Percentiles rank a stretch among this genome's conserved stretches.
Evolutionary conservation across 2,888 invertebrate genomes (phyloP).

Genomic region (Mythimna loreyi): DNA sequence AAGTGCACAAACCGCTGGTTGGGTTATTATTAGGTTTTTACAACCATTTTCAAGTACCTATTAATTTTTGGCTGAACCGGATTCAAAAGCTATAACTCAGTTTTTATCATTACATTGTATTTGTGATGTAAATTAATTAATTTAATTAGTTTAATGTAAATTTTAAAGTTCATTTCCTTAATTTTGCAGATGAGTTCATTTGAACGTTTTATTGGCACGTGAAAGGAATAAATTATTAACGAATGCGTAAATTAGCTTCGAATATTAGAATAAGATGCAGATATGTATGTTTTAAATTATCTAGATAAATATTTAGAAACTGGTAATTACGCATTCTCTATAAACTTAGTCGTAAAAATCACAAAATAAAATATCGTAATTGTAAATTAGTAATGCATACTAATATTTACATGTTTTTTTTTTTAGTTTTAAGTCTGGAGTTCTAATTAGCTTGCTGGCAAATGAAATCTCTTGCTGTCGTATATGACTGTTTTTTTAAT

Average conservation of each 20-base stretch:
- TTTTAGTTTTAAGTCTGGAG: no score
- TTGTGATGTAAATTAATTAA: not conserved
- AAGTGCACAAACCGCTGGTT: conserved; percentile 25
- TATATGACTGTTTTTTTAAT: no score
- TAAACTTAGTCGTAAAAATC: not conserved
- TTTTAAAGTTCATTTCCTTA: conserved; percentile 31
- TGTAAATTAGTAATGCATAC: not conserved
- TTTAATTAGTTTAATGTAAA: conserved; percentile 4
- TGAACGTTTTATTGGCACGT: not conserved
- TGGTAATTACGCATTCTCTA: not conserved
- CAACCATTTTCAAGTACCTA: conserved; percentile 13
- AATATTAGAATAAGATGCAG: not conserved
- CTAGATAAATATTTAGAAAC: not conserved
- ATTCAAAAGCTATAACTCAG: conserved; percentile 10
- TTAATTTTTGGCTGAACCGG: conserved; percentile 30
- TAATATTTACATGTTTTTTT: no score
- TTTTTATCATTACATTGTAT: conserved; percentile 11
- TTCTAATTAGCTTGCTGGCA: no score
- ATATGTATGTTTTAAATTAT: conserved; percentile 1
- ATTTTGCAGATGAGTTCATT: not conserved
- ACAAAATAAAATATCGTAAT: not conserved
- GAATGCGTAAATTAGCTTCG: conserved; percentile 17
- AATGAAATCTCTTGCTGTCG: no score
- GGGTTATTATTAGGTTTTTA: conserved; percentile 27
- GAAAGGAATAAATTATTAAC: conserved; percentile 8